Evolutionary conservation across 1,140 invertebrate species (phyloP).

Genomic region (Nixonia krombeini): DNA sequence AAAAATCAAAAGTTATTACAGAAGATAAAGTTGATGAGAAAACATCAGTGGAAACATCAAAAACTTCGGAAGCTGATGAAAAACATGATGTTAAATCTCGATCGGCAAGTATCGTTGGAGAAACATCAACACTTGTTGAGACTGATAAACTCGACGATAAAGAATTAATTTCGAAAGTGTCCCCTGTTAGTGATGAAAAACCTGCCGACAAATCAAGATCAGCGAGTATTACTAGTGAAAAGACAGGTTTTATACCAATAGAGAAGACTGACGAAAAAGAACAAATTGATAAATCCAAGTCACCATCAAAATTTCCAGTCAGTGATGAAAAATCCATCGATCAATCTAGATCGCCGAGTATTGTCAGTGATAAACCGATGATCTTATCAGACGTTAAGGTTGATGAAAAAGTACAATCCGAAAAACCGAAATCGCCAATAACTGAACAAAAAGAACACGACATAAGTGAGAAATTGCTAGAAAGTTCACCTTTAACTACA

Average conservation of each 20-base stretch:
- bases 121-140: too few species aligned
- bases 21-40: too few species aligned
- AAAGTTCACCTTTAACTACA: too few species aligned
- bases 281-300: background rate
- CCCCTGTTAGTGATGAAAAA: too few species aligned
- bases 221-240: conserved; percentile 14
- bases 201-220: background rate
- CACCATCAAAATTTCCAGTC: background rate
- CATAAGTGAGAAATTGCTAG: too few species aligned
- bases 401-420: conserved; percentile 7
- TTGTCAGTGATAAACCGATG: too few species aligned
- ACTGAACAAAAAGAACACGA: conserved; percentile 1
- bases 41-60: background rate
- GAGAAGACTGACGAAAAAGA: background rate
- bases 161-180: too few species aligned
- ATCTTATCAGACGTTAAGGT: too few species aligned
- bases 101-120: conserved; percentile 12
- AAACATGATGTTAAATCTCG: conserved; percentile 12
- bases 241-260: background rate
- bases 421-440: conserved; percentile 23
- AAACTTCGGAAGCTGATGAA: conserved; percentile 20
- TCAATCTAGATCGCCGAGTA: conserved; percentile 11
- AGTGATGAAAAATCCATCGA: background rate
- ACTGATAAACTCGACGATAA: background rate
- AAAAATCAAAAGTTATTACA: too few species aligned